Percentiles rank a stretch among this genome's conserved stretches.
phyloP scores from a whole-genome alignment of 2,113 vertebrate species.

The Philantomba maxwellii region DNA sequence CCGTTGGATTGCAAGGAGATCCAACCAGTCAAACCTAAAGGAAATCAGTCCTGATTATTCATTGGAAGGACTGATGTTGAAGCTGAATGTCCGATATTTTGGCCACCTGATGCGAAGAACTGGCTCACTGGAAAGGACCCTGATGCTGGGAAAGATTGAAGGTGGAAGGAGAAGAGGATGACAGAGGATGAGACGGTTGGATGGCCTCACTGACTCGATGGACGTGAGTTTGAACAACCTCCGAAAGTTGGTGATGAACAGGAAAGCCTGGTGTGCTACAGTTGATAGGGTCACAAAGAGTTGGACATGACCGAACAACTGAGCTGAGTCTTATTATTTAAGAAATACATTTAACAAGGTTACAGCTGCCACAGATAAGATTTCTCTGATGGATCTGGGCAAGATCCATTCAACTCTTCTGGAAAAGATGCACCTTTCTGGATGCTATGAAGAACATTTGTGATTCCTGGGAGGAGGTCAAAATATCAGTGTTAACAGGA shows the following conservation, averaged over 20 bases:
- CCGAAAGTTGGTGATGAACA: background rate
- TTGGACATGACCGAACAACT: accelerated
- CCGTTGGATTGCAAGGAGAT: background rate
- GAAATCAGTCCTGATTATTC: background rate
- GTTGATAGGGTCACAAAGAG: background rate
- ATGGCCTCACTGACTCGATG: accelerated
- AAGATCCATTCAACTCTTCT: background rate
- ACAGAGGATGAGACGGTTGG: background rate
- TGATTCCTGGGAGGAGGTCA: background rate
- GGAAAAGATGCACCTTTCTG: background rate
- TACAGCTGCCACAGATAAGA: background rate
- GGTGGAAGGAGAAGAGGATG: background rate
- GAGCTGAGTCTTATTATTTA: background rate
- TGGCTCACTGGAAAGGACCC: background rate
- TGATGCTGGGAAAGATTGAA: background rate
- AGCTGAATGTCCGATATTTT: background rate
- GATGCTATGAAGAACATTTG: background rate
- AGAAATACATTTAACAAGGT: background rate
- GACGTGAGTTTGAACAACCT: background rate
- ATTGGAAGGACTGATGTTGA: background rate
- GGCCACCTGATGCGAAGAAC: background rate
- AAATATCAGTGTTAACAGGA: background rate
- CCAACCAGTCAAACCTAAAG: background rate
- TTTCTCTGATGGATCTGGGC: background rate
- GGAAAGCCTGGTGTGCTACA: background rate